phyloP scores from a whole-genome alignment of 1,140 invertebrate species.

The Drosophila equinoxialis region DNA sequence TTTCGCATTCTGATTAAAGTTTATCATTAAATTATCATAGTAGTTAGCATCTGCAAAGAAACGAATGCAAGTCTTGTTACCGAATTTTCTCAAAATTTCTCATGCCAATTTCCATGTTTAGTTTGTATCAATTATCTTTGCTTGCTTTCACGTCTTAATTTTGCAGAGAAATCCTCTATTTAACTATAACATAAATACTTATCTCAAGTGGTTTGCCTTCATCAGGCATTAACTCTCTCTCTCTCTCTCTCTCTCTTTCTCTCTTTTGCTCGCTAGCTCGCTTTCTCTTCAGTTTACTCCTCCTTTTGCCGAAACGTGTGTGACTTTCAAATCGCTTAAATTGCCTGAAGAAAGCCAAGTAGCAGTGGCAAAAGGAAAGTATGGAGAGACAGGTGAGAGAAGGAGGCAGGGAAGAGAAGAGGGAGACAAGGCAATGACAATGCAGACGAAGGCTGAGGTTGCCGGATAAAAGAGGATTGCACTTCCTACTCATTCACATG shows the following conservation, averaged over 20 bases:
- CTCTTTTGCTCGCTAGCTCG: not conserved
- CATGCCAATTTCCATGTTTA: not conserved
- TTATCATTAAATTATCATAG: too few relatives aligned
- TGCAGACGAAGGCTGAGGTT: conserved; percentile 11
- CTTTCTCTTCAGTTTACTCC: not conserved
- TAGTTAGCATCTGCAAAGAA: too few relatives aligned
- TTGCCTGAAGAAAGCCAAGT: conserved; percentile 58
- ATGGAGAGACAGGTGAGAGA: conserved; percentile 7
- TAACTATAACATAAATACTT: conserved; percentile 31
- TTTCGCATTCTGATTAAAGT: not conserved
- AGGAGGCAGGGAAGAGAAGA: conserved; percentile 5
- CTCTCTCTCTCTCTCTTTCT: not conserved
- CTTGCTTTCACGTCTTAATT: not conserved
- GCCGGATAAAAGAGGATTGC: conserved; percentile 11
- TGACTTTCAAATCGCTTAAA: conserved; percentile 67
- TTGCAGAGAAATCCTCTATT: not conserved
- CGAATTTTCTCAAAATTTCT: not conserved
- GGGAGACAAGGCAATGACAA: not conserved
- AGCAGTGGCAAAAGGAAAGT: conserved; percentile 22
- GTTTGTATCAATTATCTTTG: not conserved
- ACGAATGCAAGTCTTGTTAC: not conserved
- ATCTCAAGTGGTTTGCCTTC: conserved; percentile 32
- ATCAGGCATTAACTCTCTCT: conserved; percentile 27
- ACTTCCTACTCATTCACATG: conserved; percentile 1
- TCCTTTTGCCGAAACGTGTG: conserved; percentile 19